These are phyloP conservation scores for Leptobrachium ailaonicum DNA, from an alignment of 2,113 vertebrate genomes.

Conservation along the genomic window DNA sequence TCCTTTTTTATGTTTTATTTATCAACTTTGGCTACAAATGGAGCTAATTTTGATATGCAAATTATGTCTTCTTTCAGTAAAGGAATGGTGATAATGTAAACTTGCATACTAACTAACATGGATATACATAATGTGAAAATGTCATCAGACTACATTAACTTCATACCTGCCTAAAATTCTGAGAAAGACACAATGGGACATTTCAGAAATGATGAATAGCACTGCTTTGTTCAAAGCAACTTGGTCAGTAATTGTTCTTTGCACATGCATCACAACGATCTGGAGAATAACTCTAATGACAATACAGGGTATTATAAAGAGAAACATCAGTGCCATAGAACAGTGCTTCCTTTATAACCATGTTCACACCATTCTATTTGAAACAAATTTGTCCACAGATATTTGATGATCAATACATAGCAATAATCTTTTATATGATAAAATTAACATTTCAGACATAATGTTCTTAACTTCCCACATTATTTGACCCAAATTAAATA, in stretches of 20 bases:
- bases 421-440: no score
- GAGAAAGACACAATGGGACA: constrained; percentile 45
- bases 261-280: constrained; percentile 12
- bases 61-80: constrained; percentile 2
- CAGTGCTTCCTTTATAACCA: neutral
- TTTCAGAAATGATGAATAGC: constrained; percentile 51
- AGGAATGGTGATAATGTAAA: constrained; percentile 33
- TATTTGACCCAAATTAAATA: no score
- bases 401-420: no score
- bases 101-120: constrained; percentile 34
- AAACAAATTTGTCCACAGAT: neutral
- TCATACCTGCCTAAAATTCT: constrained; percentile 43
- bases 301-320: constrained; percentile 5
- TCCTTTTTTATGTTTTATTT: neutral
- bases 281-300: constrained; percentile 13
- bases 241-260: constrained; percentile 64
- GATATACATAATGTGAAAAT: constrained; percentile 36
- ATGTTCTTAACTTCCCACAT: no score
- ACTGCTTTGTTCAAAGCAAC: constrained; percentile 49
- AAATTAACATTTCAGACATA: no score
- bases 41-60: constrained; percentile 23
- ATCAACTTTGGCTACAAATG: neutral
- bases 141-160: constrained; percentile 45
- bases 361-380: neutral
- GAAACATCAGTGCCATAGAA: neutral